Evolutionary conservation across 2,113 vertebrate genomes (phyloP), one percentile per base, ranked within the genome.

Genomic region (Seriola aureovittata): DNA sequence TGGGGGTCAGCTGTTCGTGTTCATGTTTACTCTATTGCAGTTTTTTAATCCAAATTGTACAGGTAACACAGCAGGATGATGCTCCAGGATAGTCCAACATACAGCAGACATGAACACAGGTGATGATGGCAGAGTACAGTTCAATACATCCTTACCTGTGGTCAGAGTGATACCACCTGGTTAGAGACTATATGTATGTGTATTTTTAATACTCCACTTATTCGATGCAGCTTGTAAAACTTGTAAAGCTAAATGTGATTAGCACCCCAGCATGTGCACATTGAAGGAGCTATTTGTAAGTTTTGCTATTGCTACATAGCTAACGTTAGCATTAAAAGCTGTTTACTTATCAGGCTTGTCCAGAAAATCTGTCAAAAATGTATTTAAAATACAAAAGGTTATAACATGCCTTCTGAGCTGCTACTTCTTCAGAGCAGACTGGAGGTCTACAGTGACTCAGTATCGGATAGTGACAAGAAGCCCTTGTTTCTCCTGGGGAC

Each of bases 41-140:
- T 21, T 11, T 52, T 79, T 42, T 29, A n/a, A 55, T 54, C 50
- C 38, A 57, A 55, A 23, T 36, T 57, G 23, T 63, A 21, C 25
- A 52, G n/a, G 36, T n/a, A 36, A 14, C 17, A 63, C 42, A 5
- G 8, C 21, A 59, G 50, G 8, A 14, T 34, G 23, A 21, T 5
- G 29, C 62, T 70, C 55, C n/a, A 29, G 55, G 21, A 44, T 21
- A 10, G 19, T 67, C 19, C 54, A 58, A 11, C 58, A 71, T 9
- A 54, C 8, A 52, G 16, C 36, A 64, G 67, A 63, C 66, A 36
- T 36, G 34, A 36, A 63, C 66, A 63, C 48, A 68, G 63, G n/a
- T 46, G 19, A 58, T 57, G 52, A n/a, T 16, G 60, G 73, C 17
- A 75, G 38, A 58, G 17, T n/a, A 4, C 1, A 21, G 34, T 65